These are phyloP conservation scores for Grantiella picta DNA, from an alignment of 2,113 vertebrate species.

Conservation along the genomic window DNA sequence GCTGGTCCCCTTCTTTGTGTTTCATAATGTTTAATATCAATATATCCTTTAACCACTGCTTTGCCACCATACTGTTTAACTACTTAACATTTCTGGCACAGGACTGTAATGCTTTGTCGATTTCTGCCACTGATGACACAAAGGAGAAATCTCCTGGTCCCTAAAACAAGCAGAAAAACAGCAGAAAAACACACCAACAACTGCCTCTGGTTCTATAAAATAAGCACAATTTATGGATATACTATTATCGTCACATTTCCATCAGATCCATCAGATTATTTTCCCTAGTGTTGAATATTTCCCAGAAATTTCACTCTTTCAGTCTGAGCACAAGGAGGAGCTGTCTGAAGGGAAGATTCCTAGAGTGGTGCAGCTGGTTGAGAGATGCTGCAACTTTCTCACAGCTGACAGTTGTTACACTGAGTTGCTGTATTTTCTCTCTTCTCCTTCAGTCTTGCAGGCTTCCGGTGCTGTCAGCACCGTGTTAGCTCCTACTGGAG, in stretches of 20 bases:
- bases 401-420: neutral
- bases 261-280: neutral
- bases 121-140: neutral
- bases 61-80: neutral
- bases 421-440: neutral
- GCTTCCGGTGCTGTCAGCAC: neutral
- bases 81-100: neutral
- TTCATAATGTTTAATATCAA: neutral
- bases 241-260: neutral
- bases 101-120: neutral
- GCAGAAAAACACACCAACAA: neutral
- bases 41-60: neutral
- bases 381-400: neutral
- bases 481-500: neutral
- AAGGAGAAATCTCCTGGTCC: neutral
- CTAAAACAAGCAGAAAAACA: neutral
- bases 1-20: neutral
- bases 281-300: neutral
- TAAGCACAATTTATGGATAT: fast-evolving
- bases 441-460: neutral
- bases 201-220: neutral
- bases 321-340: neutral
- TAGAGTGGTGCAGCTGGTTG: neutral
- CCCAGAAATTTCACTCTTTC: neutral
- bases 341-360: neutral